These are phyloP conservation scores for Agrochola lychnidis DNA, from an alignment of 2,888 invertebrate genomes.

Conservation along the genomic window DNA sequence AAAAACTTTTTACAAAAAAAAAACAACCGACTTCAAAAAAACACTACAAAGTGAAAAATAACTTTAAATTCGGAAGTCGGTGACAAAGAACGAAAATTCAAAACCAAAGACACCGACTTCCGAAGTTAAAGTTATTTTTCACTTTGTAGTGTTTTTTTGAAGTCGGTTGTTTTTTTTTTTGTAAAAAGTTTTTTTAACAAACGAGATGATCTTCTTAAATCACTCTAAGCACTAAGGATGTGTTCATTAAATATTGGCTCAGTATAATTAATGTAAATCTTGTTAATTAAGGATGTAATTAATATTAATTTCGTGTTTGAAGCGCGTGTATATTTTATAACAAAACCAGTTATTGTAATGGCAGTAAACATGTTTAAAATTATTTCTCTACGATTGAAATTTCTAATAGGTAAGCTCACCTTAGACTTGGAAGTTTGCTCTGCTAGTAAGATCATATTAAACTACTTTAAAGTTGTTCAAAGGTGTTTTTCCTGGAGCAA, in stretches of 20 bases:
- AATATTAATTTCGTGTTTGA: slow-evolving; percentile 14
- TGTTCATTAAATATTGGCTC: slow-evolving; percentile 46
- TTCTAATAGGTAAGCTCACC: background rate
- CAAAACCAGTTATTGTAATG: slow-evolving; percentile 27
- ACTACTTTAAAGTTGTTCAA: background rate
- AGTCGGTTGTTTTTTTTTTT: no score
- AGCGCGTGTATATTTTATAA: slow-evolving; percentile 12
- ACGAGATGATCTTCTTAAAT: background rate
- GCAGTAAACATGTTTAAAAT: background rate
- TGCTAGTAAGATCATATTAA: background rate
- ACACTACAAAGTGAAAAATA: no score
- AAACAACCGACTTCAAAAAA: no score
- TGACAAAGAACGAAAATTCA: no score
- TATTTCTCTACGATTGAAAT: slow-evolving; percentile 4
- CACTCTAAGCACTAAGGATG: slow-evolving; percentile 23
- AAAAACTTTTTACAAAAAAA: no score
- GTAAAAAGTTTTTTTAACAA: no score
- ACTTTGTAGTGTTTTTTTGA: no score
- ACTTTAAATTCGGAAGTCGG: no score
- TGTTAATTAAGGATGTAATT: slow-evolving; percentile 42
- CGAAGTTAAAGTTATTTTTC: no score
- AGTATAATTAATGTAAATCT: slow-evolving; percentile 23
- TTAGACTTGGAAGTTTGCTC: background rate
- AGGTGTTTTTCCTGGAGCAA: background rate
- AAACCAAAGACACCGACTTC: no score